A percentile compares a stretch with the other conserved stretches of the same genome.
Evolutionary conservation across 2,888 invertebrate genomes (phyloP).

Genomic region (Resseliella maxima): DNA sequence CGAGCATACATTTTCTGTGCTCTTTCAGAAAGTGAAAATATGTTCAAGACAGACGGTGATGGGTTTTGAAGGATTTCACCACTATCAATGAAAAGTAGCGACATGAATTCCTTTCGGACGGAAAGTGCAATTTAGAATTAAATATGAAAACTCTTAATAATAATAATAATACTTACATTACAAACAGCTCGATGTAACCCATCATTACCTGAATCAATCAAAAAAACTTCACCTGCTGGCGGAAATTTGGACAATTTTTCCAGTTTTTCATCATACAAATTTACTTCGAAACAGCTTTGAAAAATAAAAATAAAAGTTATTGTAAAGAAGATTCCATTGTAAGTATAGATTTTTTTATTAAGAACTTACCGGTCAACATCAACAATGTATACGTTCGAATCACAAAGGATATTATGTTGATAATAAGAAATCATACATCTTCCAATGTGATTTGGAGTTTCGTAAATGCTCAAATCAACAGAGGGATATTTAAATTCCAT

Average conservation of each 20-base stretch:
- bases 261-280: background rate
- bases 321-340: too few species aligned
- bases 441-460: background rate
- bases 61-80: constrained; percentile 52
- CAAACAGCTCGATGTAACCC: constrained; percentile 1
- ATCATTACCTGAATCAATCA: background rate
- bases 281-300: background rate
- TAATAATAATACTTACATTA: background rate
- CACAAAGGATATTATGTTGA: background rate
- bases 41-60: background rate
- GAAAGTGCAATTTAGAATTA: background rate
- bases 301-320: background rate
- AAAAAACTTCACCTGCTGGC: background rate
- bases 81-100: constrained; percentile 55
- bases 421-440: background rate
- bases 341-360: too few species aligned
- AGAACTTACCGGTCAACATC: background rate
- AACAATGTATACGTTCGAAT: background rate
- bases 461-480: background rate
- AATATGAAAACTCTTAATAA: background rate
- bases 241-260: background rate
- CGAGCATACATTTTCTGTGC: constrained; percentile 19
- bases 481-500: background rate
- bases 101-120: background rate
- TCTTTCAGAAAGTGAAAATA: constrained; percentile 48